phyloP scores from a whole-genome alignment of 1,140 invertebrate genomes.

The Drosophila dunni region DNA sequence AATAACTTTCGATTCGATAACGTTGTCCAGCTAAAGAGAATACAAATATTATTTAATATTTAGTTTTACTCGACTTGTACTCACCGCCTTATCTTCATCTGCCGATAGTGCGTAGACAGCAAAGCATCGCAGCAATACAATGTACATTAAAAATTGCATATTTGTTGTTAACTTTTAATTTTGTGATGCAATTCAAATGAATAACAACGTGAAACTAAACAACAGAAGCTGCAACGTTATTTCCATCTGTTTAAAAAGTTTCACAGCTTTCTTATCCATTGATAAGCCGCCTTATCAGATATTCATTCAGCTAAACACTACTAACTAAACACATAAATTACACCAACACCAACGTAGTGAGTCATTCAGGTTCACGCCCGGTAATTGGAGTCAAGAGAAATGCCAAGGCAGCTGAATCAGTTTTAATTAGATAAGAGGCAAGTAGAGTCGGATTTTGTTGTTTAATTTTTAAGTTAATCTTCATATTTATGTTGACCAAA shows the following conservation, averaged over 20 bases:
- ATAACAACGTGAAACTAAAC: conserved; percentile 29
- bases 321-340: conserved; percentile 6
- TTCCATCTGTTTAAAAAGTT: not conserved
- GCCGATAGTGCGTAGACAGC: not conserved
- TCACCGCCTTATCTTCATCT: conserved; percentile 14
- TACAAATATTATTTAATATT: too few relatives aligned
- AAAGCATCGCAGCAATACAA: conserved; percentile 2
- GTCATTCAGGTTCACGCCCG: not conserved
- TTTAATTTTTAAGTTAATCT: not conserved
- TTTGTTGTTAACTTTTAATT: conserved; percentile 10
- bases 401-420: not conserved
- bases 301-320: conserved; percentile 6
- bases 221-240: conserved; percentile 18
- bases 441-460: not conserved
- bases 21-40: conserved; percentile 9
- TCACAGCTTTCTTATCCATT: conserved; percentile 18
- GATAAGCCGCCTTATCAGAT: conserved; percentile 33
- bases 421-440: not conserved
- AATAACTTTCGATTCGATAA: conserved; percentile 20
- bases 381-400: not conserved
- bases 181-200: conserved; percentile 12
- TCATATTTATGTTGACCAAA: not conserved
- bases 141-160: conserved; percentile 7
- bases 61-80: not conserved
- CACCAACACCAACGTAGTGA: not conserved